Conservation (phyloP, 2,888 invertebrate genomes). For the Drosophila testacea region DNA sequence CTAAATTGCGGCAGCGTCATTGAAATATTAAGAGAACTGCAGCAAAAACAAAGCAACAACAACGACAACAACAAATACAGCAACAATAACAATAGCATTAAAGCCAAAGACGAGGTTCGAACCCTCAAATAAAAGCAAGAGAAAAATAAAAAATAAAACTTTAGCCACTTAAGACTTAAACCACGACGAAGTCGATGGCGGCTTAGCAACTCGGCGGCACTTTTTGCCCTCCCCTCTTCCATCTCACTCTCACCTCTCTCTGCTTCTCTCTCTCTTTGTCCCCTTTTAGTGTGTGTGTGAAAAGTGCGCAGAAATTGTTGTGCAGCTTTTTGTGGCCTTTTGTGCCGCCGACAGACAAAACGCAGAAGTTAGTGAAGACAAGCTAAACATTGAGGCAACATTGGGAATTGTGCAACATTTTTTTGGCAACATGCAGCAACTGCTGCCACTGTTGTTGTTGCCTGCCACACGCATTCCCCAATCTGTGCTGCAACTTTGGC, state of each 20-base stretch:
- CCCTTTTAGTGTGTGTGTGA: constrained; percentile 29
- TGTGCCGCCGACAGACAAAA: constrained; percentile 54
- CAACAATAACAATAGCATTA: constrained; percentile 11
- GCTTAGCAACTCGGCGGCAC: constrained; percentile 65
- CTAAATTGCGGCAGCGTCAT: constrained; percentile 68
- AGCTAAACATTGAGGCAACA: constrained; percentile 33
- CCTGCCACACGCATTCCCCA: constrained; percentile 43
- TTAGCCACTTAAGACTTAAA: constrained; percentile 71
- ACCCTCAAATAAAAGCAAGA: constrained; percentile 25
- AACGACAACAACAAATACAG: constrained; percentile 9
- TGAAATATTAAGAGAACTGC: constrained; percentile 48
- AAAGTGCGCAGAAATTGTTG: constrained; percentile 73
- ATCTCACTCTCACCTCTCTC: neutral
- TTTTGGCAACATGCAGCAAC: neutral
- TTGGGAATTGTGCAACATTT: constrained; percentile 56
- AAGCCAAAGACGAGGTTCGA: constrained; percentile 31
- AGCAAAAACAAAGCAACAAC: neutral
- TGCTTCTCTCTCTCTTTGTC: neutral
- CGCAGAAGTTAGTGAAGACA: constrained; percentile 20
- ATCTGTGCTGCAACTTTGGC: constrained; percentile 24
- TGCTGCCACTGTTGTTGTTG: constrained; percentile 6
- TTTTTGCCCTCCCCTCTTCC: constrained; percentile 34
- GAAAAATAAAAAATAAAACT: constrained; percentile 32
- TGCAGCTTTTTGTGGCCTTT: constrained; percentile 59
- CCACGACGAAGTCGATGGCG: constrained; percentile 39